Base-by-base conservation (phyloP, 2,888 invertebrate species). In the Pyrgus malvae region DNA sequence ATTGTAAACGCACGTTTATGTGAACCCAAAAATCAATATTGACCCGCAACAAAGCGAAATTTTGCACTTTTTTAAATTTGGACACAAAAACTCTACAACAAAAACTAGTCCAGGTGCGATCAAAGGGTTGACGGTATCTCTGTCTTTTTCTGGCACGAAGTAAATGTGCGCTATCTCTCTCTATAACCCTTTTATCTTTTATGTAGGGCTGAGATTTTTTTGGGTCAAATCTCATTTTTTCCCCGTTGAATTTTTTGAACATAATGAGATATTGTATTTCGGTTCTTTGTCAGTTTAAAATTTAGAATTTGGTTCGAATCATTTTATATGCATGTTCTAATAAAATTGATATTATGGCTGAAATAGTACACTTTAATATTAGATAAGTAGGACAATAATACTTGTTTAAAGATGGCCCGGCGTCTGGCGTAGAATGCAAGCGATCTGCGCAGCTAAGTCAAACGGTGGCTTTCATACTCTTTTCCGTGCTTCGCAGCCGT, bases 241-340 rank as follows among this genome's bases (percentile, higher is more conserved):
- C 37, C 81, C 80, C 80, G 77, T 85, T 83, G 76, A 74, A 61
- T 70, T 76, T 80, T 83, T 79, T 69, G 60, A 63, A 70, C 66
- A 78, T 86, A 90, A 89, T 86, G 86, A 88, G 85, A 85, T 86
- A 90, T 89, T 89, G 86, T 90, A 72, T 83, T 81, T 71, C 80
- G 74, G 67, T 63, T 76, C 74, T 80, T 80, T 80, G 72, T 76
- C 66, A 57, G 59, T 72, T 76, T 69, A 70, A 76, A 75, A 65
- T 73, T 76, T 66, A 67, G 68, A 76, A 68, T 72, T 67, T 65
- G 45, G 42, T 42, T 35, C n/a, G 14, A 33, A 31, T n/a, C n/a
- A n/a, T 31, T 33, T 33, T 12, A 6, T 45, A 27, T 27, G n/a
- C n/a, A n/a, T n/a, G n/a, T n/a, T n/a, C n/a, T n/a, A n/a, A n/a